Base-by-base conservation (phyloP, 2,888 invertebrate genomes). In the Caenorhabditis sp. region DNA sequence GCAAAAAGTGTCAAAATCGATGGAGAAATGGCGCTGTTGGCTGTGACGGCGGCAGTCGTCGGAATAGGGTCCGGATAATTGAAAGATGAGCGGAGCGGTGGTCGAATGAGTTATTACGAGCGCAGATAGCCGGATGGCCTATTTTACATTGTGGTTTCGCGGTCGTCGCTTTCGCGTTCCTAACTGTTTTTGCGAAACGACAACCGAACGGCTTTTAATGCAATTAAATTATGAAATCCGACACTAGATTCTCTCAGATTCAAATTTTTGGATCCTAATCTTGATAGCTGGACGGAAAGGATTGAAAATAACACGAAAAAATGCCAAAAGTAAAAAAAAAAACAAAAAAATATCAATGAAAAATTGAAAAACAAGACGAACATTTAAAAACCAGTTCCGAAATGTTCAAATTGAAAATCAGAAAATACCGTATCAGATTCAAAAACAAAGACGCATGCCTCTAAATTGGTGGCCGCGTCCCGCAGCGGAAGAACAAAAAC, bases 101-200 rank as follows among this genome's bases (percentile, higher is more conserved):
- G 76, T 58, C n/a, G n/a, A n/a, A 67, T 74, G 76, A 76, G 76
- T 76, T 76, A 76, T 76, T 76, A 76, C 67, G 61, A 67, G 58
- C 37, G 71, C 58, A 61, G 71, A 72, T 55, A 64, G 62, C 72
- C 72, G 44, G 61, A 61, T 76, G 67, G 67, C 74, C 74, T 74
- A 65, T 65, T 74, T 67, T 67, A 67, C 53, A 67, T 67, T 47
- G 60, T 35, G 60, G 60, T 47, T 26, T 58, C 71, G 37, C 32
- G 44, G 64, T 50, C 28, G 55, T 24, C 24, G 51, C 51, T 51
- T 51, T 26, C 18, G 4, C 47, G 11, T 47, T 47, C 47, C 18
- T 51, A 35, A 56, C 56, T 32, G 56, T 67, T 56, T 68, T 47
- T 56, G 68, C 50, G 26, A 26, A n/a, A n/a, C n/a, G 44, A 62